Percentiles rank a stretch among this genome's conserved stretches.
These are phyloP conservation scores for Clarias fuscus DNA, from an alignment of 2,797 vertebrate genomes.

Conservation along the genomic window DNA sequence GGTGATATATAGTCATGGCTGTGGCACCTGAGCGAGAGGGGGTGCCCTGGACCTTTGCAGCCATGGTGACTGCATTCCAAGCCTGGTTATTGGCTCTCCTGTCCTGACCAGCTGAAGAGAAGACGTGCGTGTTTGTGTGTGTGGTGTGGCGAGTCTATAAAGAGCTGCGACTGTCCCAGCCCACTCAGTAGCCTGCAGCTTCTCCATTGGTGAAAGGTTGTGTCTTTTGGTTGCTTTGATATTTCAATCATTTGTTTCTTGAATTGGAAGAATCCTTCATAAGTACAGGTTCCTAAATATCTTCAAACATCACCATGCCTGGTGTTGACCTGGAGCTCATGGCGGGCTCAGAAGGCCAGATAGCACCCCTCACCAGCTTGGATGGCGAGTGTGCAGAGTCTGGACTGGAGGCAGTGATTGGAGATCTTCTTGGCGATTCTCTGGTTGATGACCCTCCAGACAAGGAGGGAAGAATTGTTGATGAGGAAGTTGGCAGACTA, in stretches of 20 bases:
- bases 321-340: constrained; percentile 71
- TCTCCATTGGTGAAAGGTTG: not conserved
- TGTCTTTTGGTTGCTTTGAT: constrained; percentile 12
- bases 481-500: constrained; percentile 57
- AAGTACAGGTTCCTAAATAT: not conserved
- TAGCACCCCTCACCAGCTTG: constrained; percentile 52
- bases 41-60: constrained; percentile 62
- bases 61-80: constrained; percentile 67
- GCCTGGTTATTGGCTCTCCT: constrained; percentile 67
- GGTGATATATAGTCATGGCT: constrained; percentile 70
- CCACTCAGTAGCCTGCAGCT: not conserved
- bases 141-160: constrained; percentile 65
- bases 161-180: constrained; percentile 45
- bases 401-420: constrained; percentile 64
- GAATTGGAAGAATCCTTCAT: not conserved
- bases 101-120: constrained; percentile 57
- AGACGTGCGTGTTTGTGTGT: not conserved
- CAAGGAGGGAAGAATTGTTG: constrained; percentile 24
- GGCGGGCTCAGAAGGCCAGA: constrained; percentile 55
- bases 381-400: constrained; percentile 63
- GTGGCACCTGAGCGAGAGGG: constrained; percentile 67
- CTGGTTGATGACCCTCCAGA: constrained; percentile 58
- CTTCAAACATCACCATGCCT: constrained; percentile 66
- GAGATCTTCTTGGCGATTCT: constrained; percentile 69
- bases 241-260: not conserved